These are phyloP conservation scores for Diplodus sargus DNA, from an alignment of 2,797 vertebrate species.

Conservation along the genomic window DNA sequence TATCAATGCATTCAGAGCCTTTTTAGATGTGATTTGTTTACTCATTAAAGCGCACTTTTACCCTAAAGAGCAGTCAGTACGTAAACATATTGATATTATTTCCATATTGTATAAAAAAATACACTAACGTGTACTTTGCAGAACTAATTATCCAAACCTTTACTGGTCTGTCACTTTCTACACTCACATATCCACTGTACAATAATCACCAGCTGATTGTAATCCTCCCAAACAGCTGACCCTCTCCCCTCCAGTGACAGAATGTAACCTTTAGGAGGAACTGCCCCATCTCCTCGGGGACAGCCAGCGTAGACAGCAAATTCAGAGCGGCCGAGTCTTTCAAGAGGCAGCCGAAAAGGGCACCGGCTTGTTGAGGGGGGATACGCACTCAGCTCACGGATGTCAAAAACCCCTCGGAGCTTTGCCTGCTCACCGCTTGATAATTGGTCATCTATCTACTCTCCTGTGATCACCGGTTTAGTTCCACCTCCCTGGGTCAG, in stretches of 20 bases:
- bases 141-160: background rate
- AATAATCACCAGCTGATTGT: slow-evolving; percentile 50
- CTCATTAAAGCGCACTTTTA: slow-evolving; percentile 13
- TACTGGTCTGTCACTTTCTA: slow-evolving; percentile 3
- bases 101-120: background rate
- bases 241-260: slow-evolving; percentile 68
- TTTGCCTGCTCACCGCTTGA: slow-evolving; percentile 75
- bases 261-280: slow-evolving; percentile 76
- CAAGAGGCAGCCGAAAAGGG: slow-evolving; percentile 73
- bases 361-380: slow-evolving; percentile 57
- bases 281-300: slow-evolving; percentile 73
- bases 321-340: slow-evolving; percentile 69
- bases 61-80: slow-evolving; percentile 9
- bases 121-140: background rate
- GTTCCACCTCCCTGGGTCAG: slow-evolving; percentile 72
- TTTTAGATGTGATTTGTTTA: slow-evolving; percentile 41
- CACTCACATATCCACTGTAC: slow-evolving; percentile 22
- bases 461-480: slow-evolving; percentile 82
- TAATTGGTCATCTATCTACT: slow-evolving; percentile 80
- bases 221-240: slow-evolving; percentile 64
- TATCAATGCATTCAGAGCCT: slow-evolving; percentile 46
- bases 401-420: slow-evolving; percentile 75
- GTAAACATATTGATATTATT: slow-evolving; percentile 28
- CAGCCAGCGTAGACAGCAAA: slow-evolving; percentile 65
- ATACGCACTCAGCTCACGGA: slow-evolving; percentile 60